Conservation (phyloP, 2,113 vertebrate genomes). For the Podilymbus podiceps region DNA sequence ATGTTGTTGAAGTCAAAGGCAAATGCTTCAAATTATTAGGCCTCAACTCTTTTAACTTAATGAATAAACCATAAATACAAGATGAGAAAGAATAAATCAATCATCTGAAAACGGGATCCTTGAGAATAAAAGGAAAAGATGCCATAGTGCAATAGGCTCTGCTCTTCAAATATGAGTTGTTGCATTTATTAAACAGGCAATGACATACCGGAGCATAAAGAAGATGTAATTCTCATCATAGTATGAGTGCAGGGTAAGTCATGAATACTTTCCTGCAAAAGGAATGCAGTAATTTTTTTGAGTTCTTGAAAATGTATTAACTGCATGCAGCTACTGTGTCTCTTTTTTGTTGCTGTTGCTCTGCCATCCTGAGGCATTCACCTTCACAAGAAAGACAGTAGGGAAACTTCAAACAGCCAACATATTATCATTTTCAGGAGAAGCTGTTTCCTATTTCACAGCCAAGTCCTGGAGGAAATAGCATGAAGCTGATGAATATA, state of each 20-base stretch:
- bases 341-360: background rate
- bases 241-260: background rate
- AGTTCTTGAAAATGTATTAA: background rate
- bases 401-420: background rate
- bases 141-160: background rate
- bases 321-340: background rate
- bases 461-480: background rate
- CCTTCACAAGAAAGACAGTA: background rate
- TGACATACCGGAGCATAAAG: background rate
- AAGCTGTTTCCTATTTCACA: background rate
- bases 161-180: background rate
- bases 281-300: background rate
- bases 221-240: background rate
- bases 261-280: background rate
- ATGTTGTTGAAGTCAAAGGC: background rate
- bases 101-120: background rate
- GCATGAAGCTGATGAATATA: background rate
- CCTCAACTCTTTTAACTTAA: background rate
- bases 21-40: constrained; percentile 4
- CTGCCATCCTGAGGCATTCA: background rate
- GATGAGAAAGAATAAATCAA: background rate
- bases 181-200: background rate
- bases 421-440: background rate
- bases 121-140: background rate
- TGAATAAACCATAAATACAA: background rate